Conservation (phyloP, 2,888 invertebrate genomes). For the Trileptium ribeirensis region DNA sequence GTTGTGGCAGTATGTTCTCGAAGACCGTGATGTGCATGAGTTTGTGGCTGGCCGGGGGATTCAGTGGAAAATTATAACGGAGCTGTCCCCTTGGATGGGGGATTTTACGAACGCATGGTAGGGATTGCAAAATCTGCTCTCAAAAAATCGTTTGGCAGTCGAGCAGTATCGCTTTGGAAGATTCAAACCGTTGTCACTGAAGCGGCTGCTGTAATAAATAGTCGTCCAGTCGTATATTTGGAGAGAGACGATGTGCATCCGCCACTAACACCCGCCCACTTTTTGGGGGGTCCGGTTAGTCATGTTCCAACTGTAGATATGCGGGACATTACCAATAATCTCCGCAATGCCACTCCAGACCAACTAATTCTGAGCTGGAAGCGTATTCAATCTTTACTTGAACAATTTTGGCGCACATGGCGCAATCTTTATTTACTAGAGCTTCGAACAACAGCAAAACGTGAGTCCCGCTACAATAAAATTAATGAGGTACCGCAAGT, state of each 20-base stretch:
- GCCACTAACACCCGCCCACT: background rate
- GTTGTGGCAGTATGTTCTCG: background rate
- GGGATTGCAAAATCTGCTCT: conserved; percentile 20
- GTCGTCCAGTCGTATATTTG: background rate
- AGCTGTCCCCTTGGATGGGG: conserved; percentile 22
- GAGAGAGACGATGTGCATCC: background rate
- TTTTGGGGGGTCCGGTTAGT: background rate
- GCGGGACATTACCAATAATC: background rate
- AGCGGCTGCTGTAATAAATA: conserved; percentile 19
- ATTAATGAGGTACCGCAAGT: no score
- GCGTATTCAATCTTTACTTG: background rate
- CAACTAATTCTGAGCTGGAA: background rate
- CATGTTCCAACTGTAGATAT: background rate
- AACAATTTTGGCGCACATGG: background rate
- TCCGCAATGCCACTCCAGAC: background rate
- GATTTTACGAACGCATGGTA: conserved; percentile 24
- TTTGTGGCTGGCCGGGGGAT: conserved; percentile 9
- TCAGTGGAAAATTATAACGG: conserved; percentile 21
- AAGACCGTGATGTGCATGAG: conserved; percentile 2
- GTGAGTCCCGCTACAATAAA: no score
- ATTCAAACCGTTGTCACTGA: conserved; percentile 23
- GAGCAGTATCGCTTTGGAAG: conserved; percentile 6
- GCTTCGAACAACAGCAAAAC: no score
- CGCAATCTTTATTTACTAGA: background rate
- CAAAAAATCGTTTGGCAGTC: conserved; percentile 10